Percentiles rank a stretch among this genome's conserved stretches.
These are phyloP conservation scores for Xenus cinereus DNA, from an alignment of 2,113 vertebrate species.

Conservation along the genomic window DNA sequence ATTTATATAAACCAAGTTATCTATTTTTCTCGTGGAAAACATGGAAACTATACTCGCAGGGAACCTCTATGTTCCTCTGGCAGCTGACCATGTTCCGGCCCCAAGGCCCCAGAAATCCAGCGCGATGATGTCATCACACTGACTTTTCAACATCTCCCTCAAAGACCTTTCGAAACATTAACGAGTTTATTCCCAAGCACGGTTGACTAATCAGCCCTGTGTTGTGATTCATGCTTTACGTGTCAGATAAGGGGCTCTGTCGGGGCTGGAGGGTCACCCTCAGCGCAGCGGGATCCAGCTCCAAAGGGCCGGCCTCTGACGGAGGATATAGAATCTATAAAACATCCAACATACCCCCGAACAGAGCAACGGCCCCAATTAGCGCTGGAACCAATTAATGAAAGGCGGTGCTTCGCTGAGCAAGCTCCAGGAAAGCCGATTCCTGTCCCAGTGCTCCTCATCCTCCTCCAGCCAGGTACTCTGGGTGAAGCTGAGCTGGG, in stretches of 20 bases:
- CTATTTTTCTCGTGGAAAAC: not conserved
- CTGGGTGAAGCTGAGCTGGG: not conserved
- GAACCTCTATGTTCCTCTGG: not conserved
- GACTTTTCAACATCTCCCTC: not conserved
- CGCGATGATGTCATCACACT: not conserved
- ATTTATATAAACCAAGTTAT: not conserved
- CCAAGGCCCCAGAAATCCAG: not conserved
- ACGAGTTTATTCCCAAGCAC: not conserved
- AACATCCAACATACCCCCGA: fast-evolving
- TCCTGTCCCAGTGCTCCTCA: not conserved
- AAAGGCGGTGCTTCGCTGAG: not conserved
- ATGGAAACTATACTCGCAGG: not conserved
- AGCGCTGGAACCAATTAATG: not conserved
- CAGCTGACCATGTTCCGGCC: not conserved
- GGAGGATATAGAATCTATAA: not conserved
- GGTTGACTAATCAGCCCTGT: not conserved
- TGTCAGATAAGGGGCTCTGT: not conserved
- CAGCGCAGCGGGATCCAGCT: not conserved
- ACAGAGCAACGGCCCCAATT: not conserved
- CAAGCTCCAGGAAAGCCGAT: not conserved
- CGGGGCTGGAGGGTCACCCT: not conserved
- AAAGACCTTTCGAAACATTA: not conserved
- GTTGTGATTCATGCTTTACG: not conserved
- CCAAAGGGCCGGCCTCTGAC: not conserved
- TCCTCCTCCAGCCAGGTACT: not conserved